A percentile compares a stretch with the other conserved stretches of the same genome.
Evolutionary conservation across 2,888 invertebrate species (phyloP).

Genomic region (Villa cingulata): DNA sequence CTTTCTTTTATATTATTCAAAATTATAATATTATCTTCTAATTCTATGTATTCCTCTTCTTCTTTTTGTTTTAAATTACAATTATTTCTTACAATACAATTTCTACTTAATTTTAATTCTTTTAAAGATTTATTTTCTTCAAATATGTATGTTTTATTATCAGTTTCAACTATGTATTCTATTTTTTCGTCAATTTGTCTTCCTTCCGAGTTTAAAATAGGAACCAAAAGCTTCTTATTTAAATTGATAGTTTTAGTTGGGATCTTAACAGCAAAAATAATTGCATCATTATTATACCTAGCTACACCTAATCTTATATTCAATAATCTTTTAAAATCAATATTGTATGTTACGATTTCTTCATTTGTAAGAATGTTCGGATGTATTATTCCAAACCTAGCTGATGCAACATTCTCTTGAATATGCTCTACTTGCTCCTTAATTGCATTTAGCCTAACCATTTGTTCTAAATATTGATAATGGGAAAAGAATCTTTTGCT

Average conservation of each 20-base stretch:
- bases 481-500: no score
- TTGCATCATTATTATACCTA: background rate
- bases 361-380: slow-evolving; percentile 3
- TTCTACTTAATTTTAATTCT: background rate
- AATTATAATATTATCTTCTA: background rate
- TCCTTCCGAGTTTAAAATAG: background rate
- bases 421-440: slow-evolving; percentile 1
- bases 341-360: slow-evolving; percentile 2
- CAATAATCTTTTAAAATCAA: slow-evolving; percentile 1
- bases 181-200: no score
- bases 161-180: no score
- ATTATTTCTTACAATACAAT: background rate
- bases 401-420: background rate
- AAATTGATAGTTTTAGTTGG: background rate
- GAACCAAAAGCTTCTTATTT: background rate
- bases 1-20: background rate
- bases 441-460: background rate
- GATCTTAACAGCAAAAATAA: slow-evolving; percentile 3
- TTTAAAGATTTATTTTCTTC: background rate
- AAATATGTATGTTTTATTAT: background rate
- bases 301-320: slow-evolving; percentile 5
- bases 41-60: background rate
- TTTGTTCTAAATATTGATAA: background rate
- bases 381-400: slow-evolving; percentile 1
- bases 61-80: background rate